phyloP scores from a whole-genome alignment of 2,888 invertebrate genomes.

The Cantharis lateralis region DNA sequence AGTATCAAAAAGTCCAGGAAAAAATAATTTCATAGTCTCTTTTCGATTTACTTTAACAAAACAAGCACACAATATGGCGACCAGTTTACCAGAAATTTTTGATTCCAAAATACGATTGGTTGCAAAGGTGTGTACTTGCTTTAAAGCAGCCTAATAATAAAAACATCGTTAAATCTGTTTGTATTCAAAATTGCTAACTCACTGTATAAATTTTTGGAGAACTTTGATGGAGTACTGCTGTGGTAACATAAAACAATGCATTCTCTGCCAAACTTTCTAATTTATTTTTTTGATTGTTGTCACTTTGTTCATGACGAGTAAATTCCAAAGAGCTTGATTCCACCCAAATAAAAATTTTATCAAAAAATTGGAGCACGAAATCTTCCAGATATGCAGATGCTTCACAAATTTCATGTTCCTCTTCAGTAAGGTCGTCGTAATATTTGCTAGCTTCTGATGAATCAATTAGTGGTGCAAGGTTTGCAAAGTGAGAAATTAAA shows the following conservation, averaged over 20 bases:
- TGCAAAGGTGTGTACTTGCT: slow-evolving; percentile 76
- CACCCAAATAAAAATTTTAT: slow-evolving; percentile 73
- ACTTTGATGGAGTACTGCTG: slow-evolving; percentile 72
- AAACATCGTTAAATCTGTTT: neutral
- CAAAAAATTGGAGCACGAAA: slow-evolving; percentile 84
- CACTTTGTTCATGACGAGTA: slow-evolving; percentile 67
- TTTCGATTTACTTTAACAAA: slow-evolving; percentile 71
- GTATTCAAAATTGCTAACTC: slow-evolving; percentile 18
- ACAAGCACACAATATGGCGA: slow-evolving; percentile 72
- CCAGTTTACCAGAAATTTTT: slow-evolving; percentile 80
- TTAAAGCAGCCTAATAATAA: slow-evolving; percentile 63
- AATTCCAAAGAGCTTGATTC: slow-evolving; percentile 73
- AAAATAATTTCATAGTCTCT: slow-evolving; percentile 70
- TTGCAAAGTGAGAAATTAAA: slow-evolving; percentile 75
- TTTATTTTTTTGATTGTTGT: slow-evolving; percentile 62
- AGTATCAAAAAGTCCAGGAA: slow-evolving; percentile 73
- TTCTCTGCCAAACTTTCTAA: slow-evolving; percentile 74
- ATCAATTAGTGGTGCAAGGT: slow-evolving; percentile 82
- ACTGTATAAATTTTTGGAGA: slow-evolving; percentile 66
- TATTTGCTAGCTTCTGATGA: slow-evolving; percentile 76
- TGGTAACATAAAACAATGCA: slow-evolving; percentile 70
- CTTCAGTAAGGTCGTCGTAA: slow-evolving; percentile 73
- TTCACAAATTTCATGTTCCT: slow-evolving; percentile 75
- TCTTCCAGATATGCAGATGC: slow-evolving; percentile 88
- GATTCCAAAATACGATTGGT: slow-evolving; percentile 80